These are phyloP conservation scores for Leptogaster cylindrica DNA, from an alignment of 2,888 invertebrate genomes.

Conservation along the genomic window DNA sequence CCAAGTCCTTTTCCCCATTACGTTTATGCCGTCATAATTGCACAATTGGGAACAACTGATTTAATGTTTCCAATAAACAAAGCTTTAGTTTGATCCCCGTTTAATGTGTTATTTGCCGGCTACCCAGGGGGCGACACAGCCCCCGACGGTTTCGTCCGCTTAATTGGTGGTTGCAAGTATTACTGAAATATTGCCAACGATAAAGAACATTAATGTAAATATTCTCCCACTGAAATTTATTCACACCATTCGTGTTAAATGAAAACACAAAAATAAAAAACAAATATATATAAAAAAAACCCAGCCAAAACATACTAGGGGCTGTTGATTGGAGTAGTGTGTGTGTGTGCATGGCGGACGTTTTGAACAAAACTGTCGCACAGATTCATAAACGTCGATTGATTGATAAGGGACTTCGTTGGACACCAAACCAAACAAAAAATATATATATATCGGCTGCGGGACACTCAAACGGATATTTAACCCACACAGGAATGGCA, in stretches of 20 bases:
- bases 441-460: constrained; percentile 13
- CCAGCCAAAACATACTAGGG: no score
- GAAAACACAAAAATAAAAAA: no score
- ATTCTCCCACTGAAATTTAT: not conserved
- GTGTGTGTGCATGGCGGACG: not conserved
- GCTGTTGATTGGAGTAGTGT: no score
- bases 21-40: constrained; percentile 46
- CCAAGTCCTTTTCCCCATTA: constrained; percentile 32
- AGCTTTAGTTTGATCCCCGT: constrained; percentile 40
- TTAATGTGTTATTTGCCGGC: constrained; percentile 33
- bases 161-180: constrained; percentile 27
- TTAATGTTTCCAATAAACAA: constrained; percentile 46
- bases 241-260: not conserved
- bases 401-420: constrained; percentile 28
- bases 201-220: constrained; percentile 28
- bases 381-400: constrained; percentile 14
- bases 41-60: constrained; percentile 46
- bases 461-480: constrained; percentile 27
- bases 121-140: not conserved
- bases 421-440: no score
- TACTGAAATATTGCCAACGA: constrained; percentile 18
- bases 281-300: no score
- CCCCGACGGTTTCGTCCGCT: constrained; percentile 2
- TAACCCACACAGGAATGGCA: constrained; percentile 21
- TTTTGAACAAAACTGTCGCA: not conserved